Percentiles rank a stretch among this genome's conserved stretches.
These are phyloP conservation scores for Chrysemys picta DNA, from an alignment of 2,113 vertebrate species.

Conservation along the genomic window DNA sequence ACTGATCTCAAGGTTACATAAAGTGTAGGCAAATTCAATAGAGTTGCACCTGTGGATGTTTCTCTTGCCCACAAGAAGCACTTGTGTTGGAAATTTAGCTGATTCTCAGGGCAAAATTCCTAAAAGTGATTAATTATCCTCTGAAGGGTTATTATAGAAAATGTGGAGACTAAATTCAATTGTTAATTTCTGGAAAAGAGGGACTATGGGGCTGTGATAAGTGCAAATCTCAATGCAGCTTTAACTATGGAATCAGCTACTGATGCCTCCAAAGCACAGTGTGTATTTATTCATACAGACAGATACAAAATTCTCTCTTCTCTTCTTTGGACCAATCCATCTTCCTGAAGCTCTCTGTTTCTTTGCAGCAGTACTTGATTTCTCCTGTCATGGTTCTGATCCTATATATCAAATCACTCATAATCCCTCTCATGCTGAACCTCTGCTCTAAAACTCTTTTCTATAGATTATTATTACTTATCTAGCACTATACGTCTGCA, in stretches of 20 bases:
- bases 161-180: neutral
- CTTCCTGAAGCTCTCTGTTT: neutral
- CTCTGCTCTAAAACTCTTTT: neutral
- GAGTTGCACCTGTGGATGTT: neutral
- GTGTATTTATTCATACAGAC: neutral
- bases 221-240: neutral
- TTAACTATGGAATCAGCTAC: neutral
- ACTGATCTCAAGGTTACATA: neutral
- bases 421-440: neutral
- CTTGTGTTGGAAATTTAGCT: neutral
- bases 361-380: neutral
- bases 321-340: neutral
- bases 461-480: neutral
- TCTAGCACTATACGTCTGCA: neutral
- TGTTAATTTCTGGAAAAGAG: neutral
- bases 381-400: neutral
- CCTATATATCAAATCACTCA: neutral
- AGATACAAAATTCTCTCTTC: neutral
- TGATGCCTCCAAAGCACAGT: neutral
- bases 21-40: neutral
- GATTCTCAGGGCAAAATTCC: neutral
- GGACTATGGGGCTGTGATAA: neutral
- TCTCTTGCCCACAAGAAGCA: neutral
- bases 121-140: neutral
- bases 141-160: neutral